Evolutionary conservation across 2,888 invertebrate species (phyloP), one percentile per base, ranked within the genome.

Genomic region (Dolomedes plantarius): DNA sequence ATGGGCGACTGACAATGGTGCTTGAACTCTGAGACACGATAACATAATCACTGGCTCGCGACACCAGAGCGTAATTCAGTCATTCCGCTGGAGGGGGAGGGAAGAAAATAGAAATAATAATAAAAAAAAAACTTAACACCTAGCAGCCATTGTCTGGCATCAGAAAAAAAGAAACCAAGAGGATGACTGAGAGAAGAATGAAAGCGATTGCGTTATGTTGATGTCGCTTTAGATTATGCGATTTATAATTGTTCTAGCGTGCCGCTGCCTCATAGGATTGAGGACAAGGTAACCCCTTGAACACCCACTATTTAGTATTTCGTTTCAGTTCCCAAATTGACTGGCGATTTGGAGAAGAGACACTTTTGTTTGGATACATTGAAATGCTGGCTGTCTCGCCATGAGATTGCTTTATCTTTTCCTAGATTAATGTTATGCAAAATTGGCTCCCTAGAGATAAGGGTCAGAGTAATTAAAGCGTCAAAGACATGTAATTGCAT

Each of bases 191-290:
- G 2, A 23, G 19, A 69, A 56, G 68, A 77, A 77, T 77, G 68
- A 82, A 75, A 79, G 69, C 29, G 75, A 32, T n/a, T 29, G 19
- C 16, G 28, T 62, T 27, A 23, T 62, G 29, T 29, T 73, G 82
- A 82, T 82, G 69, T 71, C 69, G 16, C 62, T 27, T 36, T 0
- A 68, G 75, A 75, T 82, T 69, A 75, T 50, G 41, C 36, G 13
- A 69, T 64, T 68, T 82, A 56, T 82, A 82, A 82, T 75, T 75
- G 82, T 69, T 36, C 11, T 75, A 29, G 82, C 82, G 75, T 69
- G 82, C 28, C 31, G 75, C 41, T 64, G 62, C 7, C 31, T 11
- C 27, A 39, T 9, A 31, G 62, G 75, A 69, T 75, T 32, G 74
- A 36, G 50, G 72, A 79, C 79, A 79, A 79, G 79, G 79, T 23